phyloP scores from a whole-genome alignment of 1,140 invertebrate species.

The Marisa cornuarietis region DNA sequence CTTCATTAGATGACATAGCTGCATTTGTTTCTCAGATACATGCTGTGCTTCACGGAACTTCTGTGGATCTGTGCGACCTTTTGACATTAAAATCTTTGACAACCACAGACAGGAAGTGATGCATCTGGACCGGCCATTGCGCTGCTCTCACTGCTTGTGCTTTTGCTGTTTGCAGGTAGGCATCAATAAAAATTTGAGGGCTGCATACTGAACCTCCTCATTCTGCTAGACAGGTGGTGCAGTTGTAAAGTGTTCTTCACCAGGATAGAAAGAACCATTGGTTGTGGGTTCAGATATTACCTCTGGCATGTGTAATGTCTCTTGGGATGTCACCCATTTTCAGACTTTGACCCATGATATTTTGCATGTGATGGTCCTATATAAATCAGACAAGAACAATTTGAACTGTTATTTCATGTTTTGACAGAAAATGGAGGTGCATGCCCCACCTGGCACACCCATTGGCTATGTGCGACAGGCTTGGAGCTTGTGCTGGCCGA shows the following conservation, averaged over 20 bases:
- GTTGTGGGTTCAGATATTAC: too few species aligned
- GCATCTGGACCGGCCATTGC: slow-evolving; percentile 77
- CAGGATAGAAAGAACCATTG: neutral
- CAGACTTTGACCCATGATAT: too few species aligned
- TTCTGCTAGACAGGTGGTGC: too few species aligned
- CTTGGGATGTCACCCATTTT: too few species aligned
- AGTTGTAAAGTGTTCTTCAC: neutral
- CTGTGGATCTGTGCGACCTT: slow-evolving; percentile 80
- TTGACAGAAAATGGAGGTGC: slow-evolving; percentile 55
- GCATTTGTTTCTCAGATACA: slow-evolving; percentile 70
- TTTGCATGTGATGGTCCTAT: too few species aligned
- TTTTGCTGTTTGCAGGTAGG: slow-evolving; percentile 85
- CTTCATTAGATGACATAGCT: too few species aligned
- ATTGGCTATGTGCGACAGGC: slow-evolving; percentile 85
- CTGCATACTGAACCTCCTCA: neutral
- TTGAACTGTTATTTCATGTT: neutral
- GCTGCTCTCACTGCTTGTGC: slow-evolving; percentile 81
- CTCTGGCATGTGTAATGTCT: too few species aligned
- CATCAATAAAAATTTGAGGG: slow-evolving; percentile 14
- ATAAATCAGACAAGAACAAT: too few species aligned
- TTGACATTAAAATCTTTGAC: slow-evolving; percentile 88
- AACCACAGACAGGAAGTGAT: slow-evolving; percentile 82
- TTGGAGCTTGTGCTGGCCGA: slow-evolving; percentile 84
- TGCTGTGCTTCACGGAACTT: slow-evolving; percentile 82
- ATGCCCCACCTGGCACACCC: slow-evolving; percentile 67